Evolutionary conservation across 2,888 invertebrate genomes (phyloP).

Genomic region (Tethea ocularis): DNA sequence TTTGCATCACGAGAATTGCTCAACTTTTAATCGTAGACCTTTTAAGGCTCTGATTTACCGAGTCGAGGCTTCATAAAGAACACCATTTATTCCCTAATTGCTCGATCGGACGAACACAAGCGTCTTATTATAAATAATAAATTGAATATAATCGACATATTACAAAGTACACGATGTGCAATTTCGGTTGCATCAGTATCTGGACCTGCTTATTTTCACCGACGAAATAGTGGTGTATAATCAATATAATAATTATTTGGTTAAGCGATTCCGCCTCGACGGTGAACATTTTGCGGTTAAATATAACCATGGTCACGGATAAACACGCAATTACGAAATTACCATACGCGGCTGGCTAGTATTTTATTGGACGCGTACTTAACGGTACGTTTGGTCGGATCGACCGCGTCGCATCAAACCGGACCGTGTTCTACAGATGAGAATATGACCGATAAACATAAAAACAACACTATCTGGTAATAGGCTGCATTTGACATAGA

Average conservation of each 20-base stretch:
- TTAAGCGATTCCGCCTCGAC: slow-evolving; percentile 44
- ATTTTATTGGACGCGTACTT: slow-evolving; percentile 64
- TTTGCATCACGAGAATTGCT: slow-evolving; percentile 46
- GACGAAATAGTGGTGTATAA: slow-evolving; percentile 30
- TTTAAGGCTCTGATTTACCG: slow-evolving; percentile 41
- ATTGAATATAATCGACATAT: slow-evolving; percentile 34
- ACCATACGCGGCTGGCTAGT: slow-evolving; percentile 61
- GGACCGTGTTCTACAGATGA: slow-evolving; percentile 40
- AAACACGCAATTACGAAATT: slow-evolving; percentile 71
- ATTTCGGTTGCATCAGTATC: slow-evolving; percentile 22
- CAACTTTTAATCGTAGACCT: slow-evolving; percentile 40
- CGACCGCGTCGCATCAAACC: slow-evolving; percentile 44
- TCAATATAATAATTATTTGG: slow-evolving; percentile 48
- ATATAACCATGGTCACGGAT: slow-evolving; percentile 56
- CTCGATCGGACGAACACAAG: slow-evolving; percentile 24
- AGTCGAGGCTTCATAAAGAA: slow-evolving; percentile 22
- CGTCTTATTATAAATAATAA: slow-evolving; percentile 33
- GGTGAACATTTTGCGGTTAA: slow-evolving; percentile 44
- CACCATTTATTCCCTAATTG: slow-evolving; percentile 25
- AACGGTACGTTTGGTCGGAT: slow-evolving; percentile 57
- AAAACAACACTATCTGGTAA: slow-evolving; percentile 42
- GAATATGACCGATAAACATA: slow-evolving; percentile 37
- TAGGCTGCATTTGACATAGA: slow-evolving; percentile 32
- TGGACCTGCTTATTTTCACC: slow-evolving; percentile 24
- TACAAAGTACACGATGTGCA: slow-evolving; percentile 18